Evolutionary conservation across 1,140 invertebrate species (phyloP).

Genomic region (Dryas iulia): DNA sequence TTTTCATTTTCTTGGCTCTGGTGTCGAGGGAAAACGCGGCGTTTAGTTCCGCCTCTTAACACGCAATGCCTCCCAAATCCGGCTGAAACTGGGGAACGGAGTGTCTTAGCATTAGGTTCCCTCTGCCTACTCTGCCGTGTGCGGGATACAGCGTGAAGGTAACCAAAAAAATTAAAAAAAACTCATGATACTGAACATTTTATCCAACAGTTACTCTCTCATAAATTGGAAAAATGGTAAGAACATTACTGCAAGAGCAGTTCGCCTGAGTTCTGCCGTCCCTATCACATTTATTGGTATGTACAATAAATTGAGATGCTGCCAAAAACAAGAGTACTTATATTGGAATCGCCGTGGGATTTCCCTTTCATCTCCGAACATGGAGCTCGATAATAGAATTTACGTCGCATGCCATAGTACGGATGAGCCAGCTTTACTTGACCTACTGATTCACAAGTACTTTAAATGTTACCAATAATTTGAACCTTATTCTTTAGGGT

Average conservation of each 20-base stretch:
- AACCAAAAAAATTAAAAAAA: no score
- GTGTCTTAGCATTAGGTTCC: no score
- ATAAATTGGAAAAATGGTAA: no score
- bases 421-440: slow-evolving; percentile 31
- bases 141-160: no score
- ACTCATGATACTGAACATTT: no score
- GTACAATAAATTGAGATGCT: slow-evolving; percentile 12
- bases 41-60: no score
- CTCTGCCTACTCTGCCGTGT: no score
- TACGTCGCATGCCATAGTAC: slow-evolving; percentile 62
- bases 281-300: not conserved
- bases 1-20: no score
- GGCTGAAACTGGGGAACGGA: no score
- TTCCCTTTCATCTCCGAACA: slow-evolving; percentile 58
- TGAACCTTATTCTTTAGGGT: not conserved
- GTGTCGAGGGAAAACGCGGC: no score
- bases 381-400: slow-evolving; percentile 50
- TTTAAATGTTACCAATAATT: not conserved
- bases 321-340: slow-evolving; percentile 34
- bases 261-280: not conserved
- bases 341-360: slow-evolving; percentile 34
- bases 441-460: slow-evolving; percentile 7
- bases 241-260: not conserved
- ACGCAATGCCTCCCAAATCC: no score
- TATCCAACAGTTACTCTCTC: no score